Percentiles rank a stretch among this genome's conserved stretches.
Evolutionary conservation across 2,888 invertebrate genomes (phyloP).

Genomic region (Tryphoninae sp.): DNA sequence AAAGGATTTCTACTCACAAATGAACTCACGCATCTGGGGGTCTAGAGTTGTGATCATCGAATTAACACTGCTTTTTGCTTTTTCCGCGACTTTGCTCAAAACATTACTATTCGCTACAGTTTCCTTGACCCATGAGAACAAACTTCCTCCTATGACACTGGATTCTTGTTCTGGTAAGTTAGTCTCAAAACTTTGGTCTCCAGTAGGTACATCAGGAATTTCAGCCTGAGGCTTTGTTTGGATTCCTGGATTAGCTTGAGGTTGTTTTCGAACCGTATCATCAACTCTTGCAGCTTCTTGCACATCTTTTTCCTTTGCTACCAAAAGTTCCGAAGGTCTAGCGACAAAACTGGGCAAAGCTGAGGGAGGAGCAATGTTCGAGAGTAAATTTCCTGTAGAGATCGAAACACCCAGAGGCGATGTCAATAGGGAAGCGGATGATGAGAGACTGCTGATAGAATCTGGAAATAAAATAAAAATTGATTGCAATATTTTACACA

Average conservation of each 20-base stretch:
- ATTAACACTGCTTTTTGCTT: constrained; percentile 91
- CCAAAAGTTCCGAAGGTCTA: constrained; percentile 40
- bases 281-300: constrained; percentile 14
- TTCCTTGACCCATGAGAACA: constrained; percentile 87
- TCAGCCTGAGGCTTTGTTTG: constrained; percentile 64
- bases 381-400: constrained; percentile 84
- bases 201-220: constrained; percentile 40
- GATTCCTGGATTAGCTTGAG: constrained; percentile 54
- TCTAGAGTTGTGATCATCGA: constrained; percentile 93
- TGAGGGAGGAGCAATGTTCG: constrained; percentile 87
- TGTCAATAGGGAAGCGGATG: constrained; percentile 79
- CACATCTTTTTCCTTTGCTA: constrained; percentile 41
- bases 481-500: too few species aligned
- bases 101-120: constrained; percentile 86
- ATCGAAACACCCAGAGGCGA: constrained; percentile 81
- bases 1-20: constrained; percentile 84
- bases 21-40: constrained; percentile 94
- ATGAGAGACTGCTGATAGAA: constrained; percentile 80
- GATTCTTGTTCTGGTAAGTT: constrained; percentile 61
- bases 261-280: constrained; percentile 48
- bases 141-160: constrained; percentile 82
- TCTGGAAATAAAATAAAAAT: constrained; percentile 72
- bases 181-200: constrained; percentile 38
- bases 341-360: constrained; percentile 86
- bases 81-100: constrained; percentile 87